These are phyloP conservation scores for Pampusana beccarii DNA, from an alignment of 2,113 vertebrate species.

Conservation along the genomic window DNA sequence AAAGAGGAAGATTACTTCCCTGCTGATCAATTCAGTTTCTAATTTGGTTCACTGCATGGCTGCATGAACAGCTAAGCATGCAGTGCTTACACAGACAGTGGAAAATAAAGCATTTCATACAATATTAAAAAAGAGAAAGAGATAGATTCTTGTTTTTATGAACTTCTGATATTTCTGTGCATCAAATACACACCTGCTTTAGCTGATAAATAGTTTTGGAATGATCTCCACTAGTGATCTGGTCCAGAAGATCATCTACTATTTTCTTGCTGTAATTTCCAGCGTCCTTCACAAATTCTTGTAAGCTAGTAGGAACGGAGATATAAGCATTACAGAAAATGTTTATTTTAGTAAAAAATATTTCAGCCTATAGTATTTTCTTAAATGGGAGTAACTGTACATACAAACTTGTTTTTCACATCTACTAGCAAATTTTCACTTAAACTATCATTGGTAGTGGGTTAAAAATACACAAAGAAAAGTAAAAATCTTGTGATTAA, in stretches of 20 bases:
- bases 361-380: background rate
- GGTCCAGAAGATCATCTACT: slow-evolving; percentile 93
- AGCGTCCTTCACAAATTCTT: slow-evolving; percentile 95
- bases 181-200: slow-evolving; percentile 78
- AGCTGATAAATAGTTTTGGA: slow-evolving; percentile 88
- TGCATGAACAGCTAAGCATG: background rate
- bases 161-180: background rate
- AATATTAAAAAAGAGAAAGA: background rate
- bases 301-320: slow-evolving; percentile 78
- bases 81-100: background rate
- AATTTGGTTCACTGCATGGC: background rate
- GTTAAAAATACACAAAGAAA: background rate
- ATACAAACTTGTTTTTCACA: background rate
- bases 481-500: background rate
- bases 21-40: background rate
- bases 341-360: background rate
- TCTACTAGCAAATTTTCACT: background rate
- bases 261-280: slow-evolving; percentile 86
- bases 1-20: background rate
- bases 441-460: background rate
- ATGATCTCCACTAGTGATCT: slow-evolving; percentile 93
- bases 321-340: background rate
- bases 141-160: background rate
- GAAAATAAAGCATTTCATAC: background rate
- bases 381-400: background rate